A percentile compares a stretch with the other conserved stretches of the same genome.
These are phyloP conservation scores for Euplexia lucipara DNA, from an alignment of 2,888 invertebrate species.

Conservation along the genomic window DNA sequence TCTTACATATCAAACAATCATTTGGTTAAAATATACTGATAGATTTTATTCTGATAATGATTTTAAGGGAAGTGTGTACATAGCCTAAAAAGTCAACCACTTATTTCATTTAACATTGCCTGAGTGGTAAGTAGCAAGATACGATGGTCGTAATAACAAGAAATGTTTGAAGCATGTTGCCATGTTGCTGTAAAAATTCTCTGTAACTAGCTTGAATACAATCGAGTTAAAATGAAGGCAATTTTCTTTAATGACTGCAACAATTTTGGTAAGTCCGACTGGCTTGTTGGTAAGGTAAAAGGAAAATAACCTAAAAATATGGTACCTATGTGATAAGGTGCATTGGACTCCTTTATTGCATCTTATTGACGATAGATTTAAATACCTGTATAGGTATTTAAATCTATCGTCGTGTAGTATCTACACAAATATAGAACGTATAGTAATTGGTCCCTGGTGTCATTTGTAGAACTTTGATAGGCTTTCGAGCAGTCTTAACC, in stretches of 20 bases:
- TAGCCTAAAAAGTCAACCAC: neutral
- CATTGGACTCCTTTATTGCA: neutral
- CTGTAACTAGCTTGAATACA: slow-evolving; percentile 39
- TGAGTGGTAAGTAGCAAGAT: slow-evolving; percentile 43
- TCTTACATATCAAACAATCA: too few relatives aligned
- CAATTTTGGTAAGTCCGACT: neutral
- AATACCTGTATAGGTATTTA: too few relatives aligned
- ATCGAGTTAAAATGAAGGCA: slow-evolving; percentile 30
- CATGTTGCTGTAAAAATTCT: slow-evolving; percentile 51
- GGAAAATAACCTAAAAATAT: neutral
- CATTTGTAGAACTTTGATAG: too few relatives aligned
- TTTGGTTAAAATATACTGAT: too few relatives aligned
- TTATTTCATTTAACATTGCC: slow-evolving; percentile 6
- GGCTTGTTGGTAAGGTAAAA: neutral
- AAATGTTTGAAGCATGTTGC: slow-evolving; percentile 45
- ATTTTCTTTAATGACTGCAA: slow-evolving; percentile 50
- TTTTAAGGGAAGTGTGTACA: neutral
- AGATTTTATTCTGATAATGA: too few relatives aligned
- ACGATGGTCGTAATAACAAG: slow-evolving; percentile 34
- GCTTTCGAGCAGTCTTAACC: too few relatives aligned
- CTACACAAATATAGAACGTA: too few relatives aligned
- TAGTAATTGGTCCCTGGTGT: too few relatives aligned
- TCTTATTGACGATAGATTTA: too few relatives aligned
- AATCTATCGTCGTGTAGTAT: too few relatives aligned
- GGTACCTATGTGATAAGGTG: neutral